phyloP scores from a whole-genome alignment of 35 echinoderm and acorn worm genomes.

The Lytechinus variegatus region DNA sequence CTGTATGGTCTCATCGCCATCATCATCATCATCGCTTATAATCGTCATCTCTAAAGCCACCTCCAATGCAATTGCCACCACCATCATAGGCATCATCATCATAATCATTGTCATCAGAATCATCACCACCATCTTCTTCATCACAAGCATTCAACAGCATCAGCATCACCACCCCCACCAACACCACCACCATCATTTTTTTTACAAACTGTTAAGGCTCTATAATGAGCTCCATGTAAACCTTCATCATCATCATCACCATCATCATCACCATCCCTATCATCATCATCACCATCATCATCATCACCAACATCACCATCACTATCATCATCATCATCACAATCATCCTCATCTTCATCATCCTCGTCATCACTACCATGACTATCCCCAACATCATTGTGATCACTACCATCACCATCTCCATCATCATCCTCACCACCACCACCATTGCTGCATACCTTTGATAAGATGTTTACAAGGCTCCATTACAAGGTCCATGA shows the following conservation, averaged over 20 bases:
- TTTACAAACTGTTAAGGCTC: too few relatives aligned
- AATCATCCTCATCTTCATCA: slow-evolving; percentile 26
- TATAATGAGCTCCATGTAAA: too few relatives aligned
- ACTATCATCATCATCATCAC: slow-evolving; percentile 1
- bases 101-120: background rate
- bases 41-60: too few relatives aligned
- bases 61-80: too few relatives aligned
- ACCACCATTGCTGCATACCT: slow-evolving; percentile 41
- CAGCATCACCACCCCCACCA: too few relatives aligned
- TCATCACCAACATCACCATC: slow-evolving; percentile 20
- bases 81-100: background rate
- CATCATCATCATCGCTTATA: too few relatives aligned
- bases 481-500: slow-evolving; percentile 88
- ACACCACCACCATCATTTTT: too few relatives aligned
- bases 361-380: slow-evolving; percentile 28
- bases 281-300: slow-evolving; percentile 17
- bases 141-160: background rate
- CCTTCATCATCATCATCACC: slow-evolving; percentile 39
- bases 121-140: too few relatives aligned
- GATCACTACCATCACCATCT: background rate
- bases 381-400: slow-evolving; percentile 3
- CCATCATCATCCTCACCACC: background rate
- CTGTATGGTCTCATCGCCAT: too few relatives aligned
- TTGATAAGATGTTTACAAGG: slow-evolving; percentile 64
- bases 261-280: background rate